Base-by-base conservation (phyloP, 2,888 invertebrate species). In the Girardia tigrina region DNA sequence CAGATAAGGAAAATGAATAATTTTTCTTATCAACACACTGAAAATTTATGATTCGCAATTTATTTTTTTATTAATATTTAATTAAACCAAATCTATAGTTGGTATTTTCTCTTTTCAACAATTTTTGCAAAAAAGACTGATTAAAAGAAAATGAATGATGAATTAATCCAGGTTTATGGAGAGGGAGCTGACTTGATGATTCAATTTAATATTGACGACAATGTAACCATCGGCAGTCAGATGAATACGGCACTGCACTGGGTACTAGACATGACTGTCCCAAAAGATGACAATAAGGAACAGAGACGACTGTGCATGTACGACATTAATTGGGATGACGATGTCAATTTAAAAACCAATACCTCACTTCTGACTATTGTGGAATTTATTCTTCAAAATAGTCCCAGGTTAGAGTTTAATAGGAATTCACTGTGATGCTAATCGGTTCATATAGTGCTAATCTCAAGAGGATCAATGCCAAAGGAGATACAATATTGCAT, bases 131-230 rank as follows among this genome's bases (percentile, higher is more conserved):
- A n/a, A n/a, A n/a, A n/a, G n/a, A n/a, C n/a, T n/a, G n/a, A n/a
- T n/a, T n/a, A n/a, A n/a, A n/a, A n/a, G n/a, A n/a, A n/a, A n/a
- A n/a, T n/a, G n/a, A n/a, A n/a, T n/a, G n/a, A n/a, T n/a, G n/a
- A n/a, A n/a, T n/a, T n/a, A n/a, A n/a, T n/a, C n/a, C 29, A 74
- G 74, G 74, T 29, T 26, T 74, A 74, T 36, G 74, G 74, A 8
- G 74, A 74, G 23, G 56, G 56, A 26, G 42, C 56, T 69, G 74
- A 74, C 26, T 28, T 74, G 26, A 69, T 74, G 56, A 28, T 69
- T 36, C 74, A 74, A 2, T 74, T 74, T 23, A 28, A 71, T 16
- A 27, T 69, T 23, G 74, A 74, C 4, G 74, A 74, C 23, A 69
- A 74, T 23, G 26, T 26, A 42, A 69, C 42, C n/a, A 69, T 69